phyloP scores from a whole-genome alignment of 2,888 invertebrate species.

The Timema podura region DNA sequence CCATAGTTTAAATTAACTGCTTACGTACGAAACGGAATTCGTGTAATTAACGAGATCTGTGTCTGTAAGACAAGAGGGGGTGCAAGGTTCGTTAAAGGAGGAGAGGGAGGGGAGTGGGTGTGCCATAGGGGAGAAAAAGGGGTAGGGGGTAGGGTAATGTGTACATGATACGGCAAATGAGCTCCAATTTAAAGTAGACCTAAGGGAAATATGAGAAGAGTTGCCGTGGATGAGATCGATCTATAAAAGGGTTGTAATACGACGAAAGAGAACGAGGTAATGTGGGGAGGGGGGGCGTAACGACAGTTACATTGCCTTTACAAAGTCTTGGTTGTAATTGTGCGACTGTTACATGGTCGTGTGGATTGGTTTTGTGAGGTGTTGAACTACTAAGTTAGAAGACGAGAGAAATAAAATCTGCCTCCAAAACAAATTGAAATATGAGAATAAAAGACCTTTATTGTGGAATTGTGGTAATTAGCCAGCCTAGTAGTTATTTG shows the following conservation, averaged over 20 bases:
- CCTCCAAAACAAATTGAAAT: too few species aligned
- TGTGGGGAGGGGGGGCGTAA: not conserved
- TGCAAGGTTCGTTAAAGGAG: not conserved
- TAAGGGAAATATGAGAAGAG: conserved; percentile 9
- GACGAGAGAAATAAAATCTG: too few species aligned
- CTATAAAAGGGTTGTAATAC: conserved; percentile 2
- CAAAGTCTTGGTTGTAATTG: not conserved
- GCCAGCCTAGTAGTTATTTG: too few species aligned
- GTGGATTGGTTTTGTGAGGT: too few species aligned
- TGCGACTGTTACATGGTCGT: too few species aligned
- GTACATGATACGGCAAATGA: conserved; percentile 14
- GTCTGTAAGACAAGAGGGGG: conserved; percentile 9
- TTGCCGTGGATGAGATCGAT: not conserved
- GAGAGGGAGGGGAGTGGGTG: not conserved
- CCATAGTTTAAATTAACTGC: conserved; percentile 12
- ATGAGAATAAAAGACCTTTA: too few species aligned
- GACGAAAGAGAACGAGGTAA: not conserved
- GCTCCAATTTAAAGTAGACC: conserved; percentile 17
- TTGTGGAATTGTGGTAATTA: too few species aligned
- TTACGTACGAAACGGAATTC: conserved; percentile 11
- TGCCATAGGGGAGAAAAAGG: not conserved
- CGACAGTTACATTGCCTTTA: conserved; percentile 12
- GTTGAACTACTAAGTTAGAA: too few species aligned
- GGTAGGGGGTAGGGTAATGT: not conserved
- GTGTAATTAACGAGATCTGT: conserved; percentile 8